Base-by-base conservation (phyloP, 2,113 vertebrate species). In the Ictidomys tridecemlineatus region DNA sequence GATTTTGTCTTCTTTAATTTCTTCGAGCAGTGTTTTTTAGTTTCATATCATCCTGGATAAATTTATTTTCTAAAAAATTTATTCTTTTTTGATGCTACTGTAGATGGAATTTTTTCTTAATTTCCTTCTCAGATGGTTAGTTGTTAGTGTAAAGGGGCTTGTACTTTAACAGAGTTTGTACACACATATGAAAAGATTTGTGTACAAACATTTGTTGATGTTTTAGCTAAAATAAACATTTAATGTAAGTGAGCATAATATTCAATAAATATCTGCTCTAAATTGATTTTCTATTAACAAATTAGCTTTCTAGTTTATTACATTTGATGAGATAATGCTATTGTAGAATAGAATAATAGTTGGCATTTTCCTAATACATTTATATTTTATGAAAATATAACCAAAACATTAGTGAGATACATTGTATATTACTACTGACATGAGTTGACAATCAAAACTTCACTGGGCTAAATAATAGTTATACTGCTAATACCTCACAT, bases 211-310 rank as follows among this genome's bases (percentile, higher is more conserved):
- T 85, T 89, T 17, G 48, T 92, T 94, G 67, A 48, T 45, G 73
- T n/a, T 89, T 94, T 39, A 79, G 56, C 92, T 92, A 92, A 85
- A 89, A 69, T 85, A 69, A 92, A 92, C 82, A 20, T 53, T 93
- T 86, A 90, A 70, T 42, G n/a, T 89, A 79, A 85, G 17, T 84
- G 67, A 94, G 51, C 74, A 45, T 53, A 83, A 70, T 74, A 30
- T 89, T 92, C 76, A 92, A 63, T 85, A 24, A 85, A 32, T 63
- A 85, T 82, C 14, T 96, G 28, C 26, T 69, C n/a, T 95, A 84
- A 94, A 72, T n/a, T 85, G 65, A 53, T 77, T 91, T 90, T 95
- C 8, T 77, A 26, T 26, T 48, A 56, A 48, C 48, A 14, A 48
- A n/a, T 63, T 26, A 88, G 5, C 18, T 83, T 24, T 18, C 42